Percentiles rank a stretch among this genome's conserved stretches.
These are phyloP conservation scores for Drosophila atroscutellata DNA, from an alignment of 2,888 invertebrate species.

Conservation along the genomic window DNA sequence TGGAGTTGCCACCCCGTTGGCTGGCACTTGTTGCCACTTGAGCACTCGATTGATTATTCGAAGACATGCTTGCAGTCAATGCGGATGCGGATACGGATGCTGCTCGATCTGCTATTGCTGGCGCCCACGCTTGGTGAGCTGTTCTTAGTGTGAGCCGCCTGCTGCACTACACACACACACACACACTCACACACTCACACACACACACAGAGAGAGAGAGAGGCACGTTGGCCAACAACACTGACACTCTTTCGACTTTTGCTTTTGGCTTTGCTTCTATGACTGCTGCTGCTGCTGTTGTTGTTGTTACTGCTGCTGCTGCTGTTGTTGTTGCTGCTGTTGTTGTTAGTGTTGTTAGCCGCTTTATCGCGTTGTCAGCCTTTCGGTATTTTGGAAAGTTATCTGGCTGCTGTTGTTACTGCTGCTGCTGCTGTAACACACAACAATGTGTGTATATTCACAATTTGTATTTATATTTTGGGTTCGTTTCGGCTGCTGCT, in stretches of 20 bases:
- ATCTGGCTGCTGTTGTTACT: conserved; percentile 26
- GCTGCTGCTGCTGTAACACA: conserved; percentile 52
- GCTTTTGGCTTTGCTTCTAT: conserved; percentile 13
- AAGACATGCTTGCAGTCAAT: conserved; percentile 76
- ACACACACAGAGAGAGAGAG: conserved; percentile 9
- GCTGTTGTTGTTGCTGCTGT: conserved; percentile 11
- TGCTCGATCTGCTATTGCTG: conserved; percentile 16
- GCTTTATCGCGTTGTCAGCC: conserved; percentile 60
- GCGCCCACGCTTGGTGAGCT: conserved; percentile 47
- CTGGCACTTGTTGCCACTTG: conserved; percentile 74
- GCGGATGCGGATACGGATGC: neutral
- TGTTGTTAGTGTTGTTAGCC: conserved; percentile 45
- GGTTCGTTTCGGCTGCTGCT: conserved; percentile 53
- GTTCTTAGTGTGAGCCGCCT: conserved; percentile 7
- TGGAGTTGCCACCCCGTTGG: conserved; percentile 87
- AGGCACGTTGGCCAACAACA: conserved; percentile 48
- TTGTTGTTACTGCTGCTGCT: conserved; percentile 44
- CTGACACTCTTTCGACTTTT: conserved; percentile 44
- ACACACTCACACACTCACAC: conserved; percentile 19
- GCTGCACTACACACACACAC: conserved; percentile 15
- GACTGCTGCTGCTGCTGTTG: conserved; percentile 25
- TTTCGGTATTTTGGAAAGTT: conserved; percentile 35
- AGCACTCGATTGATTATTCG: conserved; percentile 82
- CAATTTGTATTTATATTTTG: conserved; percentile 56
- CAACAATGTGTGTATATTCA: conserved; percentile 46